A percentile compares a stretch with the other conserved stretches of the same genome.
Conservation (phyloP, 2,888 invertebrate genomes). For the Drosophila stalkeri region DNA sequence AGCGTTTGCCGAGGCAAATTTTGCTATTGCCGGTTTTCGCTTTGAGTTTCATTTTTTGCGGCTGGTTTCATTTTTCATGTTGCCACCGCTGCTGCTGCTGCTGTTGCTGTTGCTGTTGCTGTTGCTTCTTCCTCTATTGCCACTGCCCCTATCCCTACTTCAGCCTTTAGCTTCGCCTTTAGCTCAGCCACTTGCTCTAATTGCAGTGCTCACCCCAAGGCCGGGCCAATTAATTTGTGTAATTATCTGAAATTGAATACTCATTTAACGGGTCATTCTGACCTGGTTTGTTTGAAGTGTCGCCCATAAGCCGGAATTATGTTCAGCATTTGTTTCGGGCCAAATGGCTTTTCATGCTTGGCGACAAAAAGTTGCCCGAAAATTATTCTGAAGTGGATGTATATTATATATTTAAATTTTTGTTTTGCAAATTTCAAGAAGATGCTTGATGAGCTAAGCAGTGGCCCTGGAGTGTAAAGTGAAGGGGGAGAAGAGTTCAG, state of each 20-base stretch:
- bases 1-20: constrained; percentile 59
- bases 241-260: constrained; percentile 74
- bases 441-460: neutral
- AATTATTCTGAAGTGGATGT: neutral
- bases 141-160: neutral
- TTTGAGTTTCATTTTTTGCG: constrained; percentile 45
- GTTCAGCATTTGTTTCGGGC: neutral
- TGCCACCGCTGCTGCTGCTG: constrained; percentile 3
- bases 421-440: neutral
- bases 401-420: neutral
- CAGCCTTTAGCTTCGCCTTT: neutral
- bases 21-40: constrained; percentile 49
- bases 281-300: constrained; percentile 8
- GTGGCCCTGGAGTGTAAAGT: neutral
- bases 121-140: constrained; percentile 29
- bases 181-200: constrained; percentile 41
- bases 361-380: neutral
- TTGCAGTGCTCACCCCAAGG: constrained; percentile 55
- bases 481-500: neutral
- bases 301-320: constrained; percentile 9
- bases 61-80: constrained; percentile 47
- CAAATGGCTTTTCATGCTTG: neutral
- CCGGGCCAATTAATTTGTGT: constrained; percentile 70
- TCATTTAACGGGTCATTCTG: constrained; percentile 65
- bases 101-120: neutral